phyloP scores from a whole-genome alignment of 2,797 vertebrate genomes.

The Gymnopithys bicolor region DNA sequence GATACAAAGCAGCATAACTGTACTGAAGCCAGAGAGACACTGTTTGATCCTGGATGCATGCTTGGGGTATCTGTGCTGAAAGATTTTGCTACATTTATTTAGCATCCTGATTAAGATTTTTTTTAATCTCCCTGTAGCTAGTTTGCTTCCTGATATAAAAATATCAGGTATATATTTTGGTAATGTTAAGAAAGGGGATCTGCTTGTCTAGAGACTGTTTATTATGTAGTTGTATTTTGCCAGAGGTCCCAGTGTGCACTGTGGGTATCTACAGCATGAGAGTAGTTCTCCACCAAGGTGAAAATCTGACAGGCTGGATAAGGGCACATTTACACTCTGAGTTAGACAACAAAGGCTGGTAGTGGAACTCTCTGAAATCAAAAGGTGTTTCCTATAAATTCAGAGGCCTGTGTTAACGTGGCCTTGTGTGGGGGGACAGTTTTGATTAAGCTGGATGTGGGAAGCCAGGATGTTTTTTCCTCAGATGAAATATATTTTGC shows the following conservation, averaged over 20 bases:
- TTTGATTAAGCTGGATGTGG: background rate
- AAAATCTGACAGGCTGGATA: background rate
- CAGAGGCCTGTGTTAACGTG: background rate
- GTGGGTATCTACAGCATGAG: background rate
- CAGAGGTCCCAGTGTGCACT: background rate
- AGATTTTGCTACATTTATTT: background rate
- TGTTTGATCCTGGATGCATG: background rate
- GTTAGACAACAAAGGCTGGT: background rate
- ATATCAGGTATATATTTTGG: background rate
- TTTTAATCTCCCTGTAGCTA: background rate
- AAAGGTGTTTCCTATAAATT: background rate
- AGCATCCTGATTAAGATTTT: background rate
- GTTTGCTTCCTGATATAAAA: background rate
- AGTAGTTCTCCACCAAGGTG: background rate
- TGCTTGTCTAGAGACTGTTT: background rate
- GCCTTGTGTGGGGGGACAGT: background rate
- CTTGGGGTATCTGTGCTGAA: background rate
- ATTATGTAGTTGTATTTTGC: background rate
- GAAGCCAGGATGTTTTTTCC: background rate
- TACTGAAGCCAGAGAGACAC: background rate
- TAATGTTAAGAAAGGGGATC: background rate
- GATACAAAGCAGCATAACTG: background rate
- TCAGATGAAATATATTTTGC: background rate
- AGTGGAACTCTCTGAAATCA: background rate
- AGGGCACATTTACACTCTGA: background rate